These are phyloP conservation scores for Mobula birostris DNA, from an alignment of 2,113 vertebrate genomes.

Conservation along the genomic window DNA sequence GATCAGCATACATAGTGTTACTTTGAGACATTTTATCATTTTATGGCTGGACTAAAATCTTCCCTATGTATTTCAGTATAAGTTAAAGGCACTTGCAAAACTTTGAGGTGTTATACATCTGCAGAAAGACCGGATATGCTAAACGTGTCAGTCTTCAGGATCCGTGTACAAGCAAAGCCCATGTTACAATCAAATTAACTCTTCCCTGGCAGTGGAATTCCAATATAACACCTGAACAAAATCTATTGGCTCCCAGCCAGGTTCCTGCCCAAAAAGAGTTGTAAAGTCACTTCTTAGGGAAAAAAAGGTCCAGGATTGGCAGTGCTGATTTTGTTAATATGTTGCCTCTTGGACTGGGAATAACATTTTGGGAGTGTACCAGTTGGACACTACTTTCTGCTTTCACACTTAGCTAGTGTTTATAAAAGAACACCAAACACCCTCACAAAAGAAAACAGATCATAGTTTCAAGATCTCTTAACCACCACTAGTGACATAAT, in stretches of 20 bases:
- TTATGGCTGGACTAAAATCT: too few relatives aligned
- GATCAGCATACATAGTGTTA: too few relatives aligned
- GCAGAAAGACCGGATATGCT: background rate
- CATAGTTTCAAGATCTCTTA: too few relatives aligned
- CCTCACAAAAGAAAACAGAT: too few relatives aligned
- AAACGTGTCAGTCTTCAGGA: background rate
- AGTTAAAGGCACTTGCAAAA: too few relatives aligned
- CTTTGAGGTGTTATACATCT: background rate
- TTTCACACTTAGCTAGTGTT: background rate
- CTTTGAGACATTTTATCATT: too few relatives aligned
- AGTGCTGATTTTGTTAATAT: background rate
- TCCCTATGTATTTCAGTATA: too few relatives aligned
- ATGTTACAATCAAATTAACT: background rate
- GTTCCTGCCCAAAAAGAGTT: too few relatives aligned
- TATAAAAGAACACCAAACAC: background rate
- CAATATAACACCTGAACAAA: background rate
- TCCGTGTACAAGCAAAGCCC: background rate
- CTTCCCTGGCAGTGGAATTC: background rate
- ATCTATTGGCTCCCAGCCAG: background rate
- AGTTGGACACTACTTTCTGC: background rate
- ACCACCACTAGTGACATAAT: too few relatives aligned
- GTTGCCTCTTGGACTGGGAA: background rate
- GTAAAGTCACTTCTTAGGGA: too few relatives aligned
- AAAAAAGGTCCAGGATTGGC: background rate
- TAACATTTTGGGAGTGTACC: background rate